Evolutionary conservation across 2,888 invertebrate species (phyloP), one percentile per base, ranked within the genome.

Genomic region (Euspilapteryx auroguttella): DNA sequence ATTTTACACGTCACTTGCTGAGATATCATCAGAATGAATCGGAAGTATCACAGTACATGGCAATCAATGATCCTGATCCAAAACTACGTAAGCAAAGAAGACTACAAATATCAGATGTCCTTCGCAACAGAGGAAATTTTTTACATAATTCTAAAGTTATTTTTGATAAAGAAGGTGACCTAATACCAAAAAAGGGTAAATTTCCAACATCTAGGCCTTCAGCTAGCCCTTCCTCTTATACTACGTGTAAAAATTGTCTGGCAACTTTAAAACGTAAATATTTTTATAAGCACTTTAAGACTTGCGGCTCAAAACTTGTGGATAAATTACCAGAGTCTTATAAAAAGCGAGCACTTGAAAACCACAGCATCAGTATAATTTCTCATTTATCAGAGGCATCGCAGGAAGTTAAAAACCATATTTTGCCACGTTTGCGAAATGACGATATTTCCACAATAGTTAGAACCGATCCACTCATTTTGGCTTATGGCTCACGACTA

Each of bases 211-310:
- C 15, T 17, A 14, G 14, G n/a, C n/a, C n/a, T n/a, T n/a, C n/a
- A n/a, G n/a, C n/a, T 10, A 28, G 24, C 11, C 28, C 28, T 9
- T 28, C 24, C 5, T 11, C 6, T 12, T 15, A 10, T 26, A 29
- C 25, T 9, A 27, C 29, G 8, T 35, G 33, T 17, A 35, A 27
- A 14, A 30, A 3, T 4, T 35, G 33, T 24, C 25, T 35, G 15
- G 33, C 32, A 2, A 35, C 33, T 12, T 35, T 27, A n/a, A 35
- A 29, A 35, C 23, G 33, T 2, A 22, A 28, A 8, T 24, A 29
- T 2, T 35, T 35, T 28, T 33, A 21, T 26, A 33, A 30, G 31
- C 33, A 35, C 33, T 29, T 25, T 12, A 35, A 30, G 24, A 33
- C 25, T 4, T 35, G 35, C 21, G 21, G 9, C 12, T 14, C 15